Evolutionary conservation across 2,888 invertebrate species (phyloP), one percentile per base, ranked within the genome.

Genomic region (Crocallis elinguaria): DNA sequence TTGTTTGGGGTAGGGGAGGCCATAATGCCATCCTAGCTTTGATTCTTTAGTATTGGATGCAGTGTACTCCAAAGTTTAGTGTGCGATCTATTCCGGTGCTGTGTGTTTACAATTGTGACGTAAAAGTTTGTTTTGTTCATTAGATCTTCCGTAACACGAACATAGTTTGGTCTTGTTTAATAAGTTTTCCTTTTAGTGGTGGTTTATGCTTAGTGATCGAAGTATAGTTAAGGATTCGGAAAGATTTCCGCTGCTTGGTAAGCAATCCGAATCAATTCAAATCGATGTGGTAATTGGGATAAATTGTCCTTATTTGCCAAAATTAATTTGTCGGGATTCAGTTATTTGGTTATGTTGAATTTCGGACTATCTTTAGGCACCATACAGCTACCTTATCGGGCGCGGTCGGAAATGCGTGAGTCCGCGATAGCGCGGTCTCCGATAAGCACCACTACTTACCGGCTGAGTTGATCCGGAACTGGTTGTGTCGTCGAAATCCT

Each of bases 321-420:
- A 12, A 29, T 11, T 1, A 32, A 38, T 16, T 19, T 41, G 17
- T 39, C 13, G 13, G 11, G 36, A 5, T 4, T 12, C 12, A 43
- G 9, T 30, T 35, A 9, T 9, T 17, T 42, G 6, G 21, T 17
- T 25, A 14, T 25, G 69, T 75, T 73, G 59, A 52, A 70, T 70
- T 65, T 73, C 62, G 69, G 49, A 66, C 41, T 77, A 79, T 78
- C 73, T 73, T 67, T 75, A 72, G 72, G 75, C 74, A 81, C 63
- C 72, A 69, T 73, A 74, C 67, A 71, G 68, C 73, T 37, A 71
- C 79, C 82, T 90, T 91, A 91, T 91, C 90, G 88, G 86, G 87
- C 82, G 89, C 87, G 88, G 89, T 90, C 90, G 90, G 90, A 90
- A 91, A 90, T 91, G 88, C 89, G 88, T 89, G 87, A 87, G 87